These are phyloP conservation scores for Stomatorhinus ivindoensis DNA, from an alignment of 2,113 vertebrate species.

Conservation along the genomic window DNA sequence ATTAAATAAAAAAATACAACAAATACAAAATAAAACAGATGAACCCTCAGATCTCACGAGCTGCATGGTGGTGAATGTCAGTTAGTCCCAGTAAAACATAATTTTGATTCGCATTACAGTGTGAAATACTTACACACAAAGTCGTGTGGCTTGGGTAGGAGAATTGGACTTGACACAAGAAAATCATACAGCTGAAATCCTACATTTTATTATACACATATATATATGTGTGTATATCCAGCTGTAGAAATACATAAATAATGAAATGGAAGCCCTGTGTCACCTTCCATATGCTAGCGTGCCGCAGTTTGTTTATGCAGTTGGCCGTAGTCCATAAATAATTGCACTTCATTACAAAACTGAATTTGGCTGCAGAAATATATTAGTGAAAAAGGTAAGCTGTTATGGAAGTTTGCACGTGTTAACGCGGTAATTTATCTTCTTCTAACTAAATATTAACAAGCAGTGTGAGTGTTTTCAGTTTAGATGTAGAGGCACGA, in stretches of 20 bases:
- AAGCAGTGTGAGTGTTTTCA: not conserved
- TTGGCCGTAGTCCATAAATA: constrained; percentile 1
- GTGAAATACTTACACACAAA: not conserved
- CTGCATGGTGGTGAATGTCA: not conserved
- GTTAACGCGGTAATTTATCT: not conserved
- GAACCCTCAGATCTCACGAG: not conserved
- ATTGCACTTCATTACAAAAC: not conserved
- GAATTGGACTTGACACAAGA: constrained; percentile 15
- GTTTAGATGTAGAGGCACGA: not conserved
- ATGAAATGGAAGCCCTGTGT: not conserved
- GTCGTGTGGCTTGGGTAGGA: not conserved
- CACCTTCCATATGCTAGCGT: not conserved
- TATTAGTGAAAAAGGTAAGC: not conserved
- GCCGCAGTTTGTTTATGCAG: not conserved
- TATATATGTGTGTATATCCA: not conserved
- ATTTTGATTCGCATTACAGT: not conserved
- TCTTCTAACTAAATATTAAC: constrained; percentile 9
- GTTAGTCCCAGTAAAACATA: not conserved
- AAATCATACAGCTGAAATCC: constrained; percentile 1
- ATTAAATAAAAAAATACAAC: not conserved
- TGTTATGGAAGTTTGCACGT: not conserved
- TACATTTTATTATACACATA: constrained; percentile 1
- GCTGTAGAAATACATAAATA: constrained; percentile 3
- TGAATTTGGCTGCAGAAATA: not conserved
- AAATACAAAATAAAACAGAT: not conserved